Percentiles rank a stretch among this genome's conserved stretches.
Conservation (phyloP, 1,140 invertebrate species). For the Magallana angulata region DNA sequence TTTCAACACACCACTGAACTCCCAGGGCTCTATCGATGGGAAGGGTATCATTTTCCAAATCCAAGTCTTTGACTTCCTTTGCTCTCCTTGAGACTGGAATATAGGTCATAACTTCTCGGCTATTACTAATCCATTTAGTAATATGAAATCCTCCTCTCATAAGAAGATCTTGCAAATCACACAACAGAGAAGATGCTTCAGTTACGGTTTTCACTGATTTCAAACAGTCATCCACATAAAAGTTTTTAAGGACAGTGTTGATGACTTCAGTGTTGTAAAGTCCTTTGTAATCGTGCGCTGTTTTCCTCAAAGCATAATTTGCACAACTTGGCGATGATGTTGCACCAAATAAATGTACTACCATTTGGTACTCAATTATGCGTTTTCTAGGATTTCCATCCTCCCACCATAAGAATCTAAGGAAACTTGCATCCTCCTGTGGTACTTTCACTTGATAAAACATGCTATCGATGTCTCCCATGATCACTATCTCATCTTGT, state of each 20-base stretch:
- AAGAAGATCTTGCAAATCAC: not conserved
- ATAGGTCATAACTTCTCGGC: slow-evolving; percentile 50
- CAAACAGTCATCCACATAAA: slow-evolving; percentile 69
- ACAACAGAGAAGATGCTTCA: slow-evolving; percentile 47
- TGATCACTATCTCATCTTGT: slow-evolving; percentile 51
- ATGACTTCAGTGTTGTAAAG: slow-evolving; percentile 40
- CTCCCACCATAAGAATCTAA: slow-evolving; percentile 46
- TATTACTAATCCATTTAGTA: slow-evolving; percentile 57
- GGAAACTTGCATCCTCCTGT: not conserved
- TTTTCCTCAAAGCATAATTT: slow-evolving; percentile 9
- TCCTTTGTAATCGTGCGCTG: slow-evolving; percentile 48
- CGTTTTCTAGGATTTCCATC: slow-evolving; percentile 23
- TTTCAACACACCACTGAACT: slow-evolving; percentile 62
- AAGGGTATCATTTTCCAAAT: slow-evolving; percentile 50
- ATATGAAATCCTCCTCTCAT: slow-evolving; percentile 53
- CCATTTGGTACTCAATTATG: not conserved
- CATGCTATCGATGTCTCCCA: slow-evolving; percentile 59
- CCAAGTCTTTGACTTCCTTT: slow-evolving; percentile 48
- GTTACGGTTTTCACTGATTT: slow-evolving; percentile 45
- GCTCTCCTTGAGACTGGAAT: slow-evolving; percentile 53
- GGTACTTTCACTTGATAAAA: slow-evolving; percentile 44
- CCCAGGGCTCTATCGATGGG: slow-evolving; percentile 60
- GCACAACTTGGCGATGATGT: slow-evolving; percentile 33
- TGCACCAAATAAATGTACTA: slow-evolving; percentile 13
- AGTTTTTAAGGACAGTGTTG: slow-evolving; percentile 55